These are phyloP conservation scores for Drosophila helvetica DNA, from an alignment of 2,888 invertebrate genomes.

Conservation along the genomic window DNA sequence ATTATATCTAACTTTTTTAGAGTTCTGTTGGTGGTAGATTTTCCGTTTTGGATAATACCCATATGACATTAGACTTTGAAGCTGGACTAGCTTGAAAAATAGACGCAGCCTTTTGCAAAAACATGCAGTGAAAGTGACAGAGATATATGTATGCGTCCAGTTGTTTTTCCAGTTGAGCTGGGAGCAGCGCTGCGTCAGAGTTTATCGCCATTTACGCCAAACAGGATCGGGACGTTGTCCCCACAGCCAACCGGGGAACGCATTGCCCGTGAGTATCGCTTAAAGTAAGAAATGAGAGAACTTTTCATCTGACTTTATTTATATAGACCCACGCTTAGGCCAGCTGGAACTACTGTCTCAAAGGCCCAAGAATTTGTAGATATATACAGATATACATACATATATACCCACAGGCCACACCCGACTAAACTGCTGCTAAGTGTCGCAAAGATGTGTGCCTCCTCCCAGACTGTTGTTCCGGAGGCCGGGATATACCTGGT, in stretches of 20 bases:
- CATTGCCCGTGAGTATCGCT: constrained; percentile 90
- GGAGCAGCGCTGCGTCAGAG: no score
- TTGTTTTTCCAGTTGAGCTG: no score
- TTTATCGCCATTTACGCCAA: constrained; percentile 87
- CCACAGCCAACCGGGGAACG: constrained; percentile 89
- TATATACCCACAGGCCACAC: constrained; percentile 94
- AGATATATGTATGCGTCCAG: constrained; percentile 14
- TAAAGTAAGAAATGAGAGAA: neutral
- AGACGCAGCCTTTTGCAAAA: no score
- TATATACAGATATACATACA: constrained; percentile 90
- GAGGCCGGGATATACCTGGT: constrained; percentile 96
- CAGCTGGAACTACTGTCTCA: constrained; percentile 92
- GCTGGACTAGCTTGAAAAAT: no score
- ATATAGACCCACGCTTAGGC: constrained; percentile 92
- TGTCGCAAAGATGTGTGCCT: constrained; percentile 95
- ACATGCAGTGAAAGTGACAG: no score
- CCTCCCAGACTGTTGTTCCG: constrained; percentile 95
- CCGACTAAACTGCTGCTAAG: constrained; percentile 95
- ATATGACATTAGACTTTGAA: no score
- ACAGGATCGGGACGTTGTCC: constrained; percentile 85
- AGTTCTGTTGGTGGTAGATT: constrained; percentile 4
- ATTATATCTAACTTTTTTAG: neutral
- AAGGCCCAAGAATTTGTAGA: constrained; percentile 91
- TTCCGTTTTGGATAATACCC: constrained; percentile 4
- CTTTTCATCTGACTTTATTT: neutral